Evolutionary conservation across 2,797 vertebrate genomes (phyloP).

Genomic region (Thaleichthys pacificus): DNA sequence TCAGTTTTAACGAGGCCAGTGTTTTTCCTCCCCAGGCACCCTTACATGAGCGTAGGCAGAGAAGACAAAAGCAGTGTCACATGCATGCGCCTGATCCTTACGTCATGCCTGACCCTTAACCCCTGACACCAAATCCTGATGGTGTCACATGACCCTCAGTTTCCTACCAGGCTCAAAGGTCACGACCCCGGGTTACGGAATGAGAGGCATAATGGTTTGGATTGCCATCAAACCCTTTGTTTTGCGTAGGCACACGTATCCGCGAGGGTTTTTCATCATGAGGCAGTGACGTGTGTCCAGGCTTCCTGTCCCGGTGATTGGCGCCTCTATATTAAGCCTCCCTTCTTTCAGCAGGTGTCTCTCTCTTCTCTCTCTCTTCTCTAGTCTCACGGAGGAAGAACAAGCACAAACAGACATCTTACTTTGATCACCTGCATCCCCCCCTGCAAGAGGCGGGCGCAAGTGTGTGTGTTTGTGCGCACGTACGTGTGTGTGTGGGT

Average conservation of each 20-base stretch:
- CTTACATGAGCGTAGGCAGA: too few species aligned
- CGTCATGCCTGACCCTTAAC: neutral
- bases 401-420: neutral
- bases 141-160: neutral
- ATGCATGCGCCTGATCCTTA: neutral
- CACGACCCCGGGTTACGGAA: neutral
- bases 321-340: slow-evolving; percentile 43
- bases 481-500: neutral
- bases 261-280: neutral
- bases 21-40: neutral
- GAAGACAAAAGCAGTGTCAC: neutral
- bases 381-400: neutral
- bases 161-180: neutral
- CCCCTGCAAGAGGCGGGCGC: slow-evolving; percentile 22
- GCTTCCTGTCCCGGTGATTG: slow-evolving; percentile 21
- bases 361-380: neutral
- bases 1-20: slow-evolving; percentile 50
- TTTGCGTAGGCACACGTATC: neutral
- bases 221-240: too few species aligned
- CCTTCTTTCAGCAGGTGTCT: slow-evolving; percentile 20
- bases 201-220: neutral
- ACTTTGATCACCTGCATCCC: neutral
- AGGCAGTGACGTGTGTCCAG: neutral
- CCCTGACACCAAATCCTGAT: neutral
- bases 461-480: slow-evolving; percentile 26